phyloP scores from a whole-genome alignment of 1,140 invertebrate genomes.

The Lepeophtheirus salmonis region DNA sequence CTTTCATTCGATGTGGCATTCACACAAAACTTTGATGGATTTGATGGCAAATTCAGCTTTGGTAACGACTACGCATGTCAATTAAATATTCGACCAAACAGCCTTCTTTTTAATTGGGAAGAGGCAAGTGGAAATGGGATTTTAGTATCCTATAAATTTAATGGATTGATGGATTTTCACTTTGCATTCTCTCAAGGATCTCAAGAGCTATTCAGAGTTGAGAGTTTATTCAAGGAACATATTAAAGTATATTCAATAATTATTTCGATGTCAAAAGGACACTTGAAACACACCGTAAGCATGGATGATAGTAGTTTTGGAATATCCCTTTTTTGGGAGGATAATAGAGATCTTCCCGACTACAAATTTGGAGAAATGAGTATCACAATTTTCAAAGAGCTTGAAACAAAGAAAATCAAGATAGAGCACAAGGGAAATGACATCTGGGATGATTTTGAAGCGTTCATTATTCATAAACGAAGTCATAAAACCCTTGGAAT shows the following conservation, averaged over 20 bases:
- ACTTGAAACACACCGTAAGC: neutral
- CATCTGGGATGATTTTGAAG: neutral
- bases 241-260: neutral
- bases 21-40: neutral
- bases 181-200: neutral
- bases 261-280: neutral
- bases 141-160: neutral
- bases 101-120: neutral
- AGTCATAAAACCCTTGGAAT: neutral
- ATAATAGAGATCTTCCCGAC: neutral
- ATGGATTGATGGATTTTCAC: neutral
- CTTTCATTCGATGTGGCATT: neutral
- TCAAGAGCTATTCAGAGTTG: neutral
- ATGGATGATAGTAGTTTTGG: neutral
- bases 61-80: neutral
- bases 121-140: neutral
- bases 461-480: neutral
- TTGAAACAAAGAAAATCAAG: neutral
- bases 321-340: neutral
- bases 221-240: neutral
- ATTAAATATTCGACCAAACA: neutral
- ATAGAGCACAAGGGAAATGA: neutral
- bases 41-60: neutral
- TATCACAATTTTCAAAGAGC: neutral
- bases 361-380: neutral